Evolutionary conservation across 2,113 vertebrate species (phyloP).

Genomic region (Engraulis encrasicolus): DNA sequence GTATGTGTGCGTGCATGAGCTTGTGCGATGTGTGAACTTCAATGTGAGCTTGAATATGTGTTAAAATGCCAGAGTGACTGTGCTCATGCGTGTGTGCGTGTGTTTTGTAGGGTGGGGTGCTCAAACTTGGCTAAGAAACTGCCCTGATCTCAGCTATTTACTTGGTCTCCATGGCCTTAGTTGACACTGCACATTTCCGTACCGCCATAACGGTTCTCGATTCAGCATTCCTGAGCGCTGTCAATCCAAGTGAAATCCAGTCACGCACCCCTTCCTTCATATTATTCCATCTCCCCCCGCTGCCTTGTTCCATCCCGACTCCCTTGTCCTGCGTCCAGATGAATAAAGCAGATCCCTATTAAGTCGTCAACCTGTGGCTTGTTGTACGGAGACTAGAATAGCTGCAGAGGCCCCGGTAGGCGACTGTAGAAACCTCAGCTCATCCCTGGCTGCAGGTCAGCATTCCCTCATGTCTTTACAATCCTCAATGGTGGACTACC

Average conservation of each 20-base stretch:
- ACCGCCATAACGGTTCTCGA: not conserved
- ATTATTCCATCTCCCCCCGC: no score
- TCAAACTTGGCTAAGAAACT: not conserved
- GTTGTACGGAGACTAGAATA: not conserved
- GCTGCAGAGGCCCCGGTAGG: not conserved
- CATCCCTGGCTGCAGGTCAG: not conserved
- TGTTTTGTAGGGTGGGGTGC: not conserved
- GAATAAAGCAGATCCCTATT: not conserved
- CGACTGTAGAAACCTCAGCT: not conserved
- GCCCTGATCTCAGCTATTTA: not conserved
- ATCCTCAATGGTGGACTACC: no score
- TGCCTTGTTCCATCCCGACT: not conserved
- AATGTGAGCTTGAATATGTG: not conserved
- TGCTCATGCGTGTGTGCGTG: not conserved
- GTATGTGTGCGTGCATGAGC: not conserved
- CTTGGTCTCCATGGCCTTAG: constrained; percentile 2
- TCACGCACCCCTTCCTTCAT: not conserved
- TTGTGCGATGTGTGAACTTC: not conserved
- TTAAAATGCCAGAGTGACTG: not conserved
- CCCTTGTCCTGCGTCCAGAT: not conserved
- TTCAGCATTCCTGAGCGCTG: not conserved
- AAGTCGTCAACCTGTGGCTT: constrained; percentile 12
- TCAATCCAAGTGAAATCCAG: not conserved
- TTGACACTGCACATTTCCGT: not conserved
- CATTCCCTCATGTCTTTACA: not conserved